Evolutionary conservation across 2,797 vertebrate genomes (phyloP).

Genomic region (Labeo calbasu): DNA sequence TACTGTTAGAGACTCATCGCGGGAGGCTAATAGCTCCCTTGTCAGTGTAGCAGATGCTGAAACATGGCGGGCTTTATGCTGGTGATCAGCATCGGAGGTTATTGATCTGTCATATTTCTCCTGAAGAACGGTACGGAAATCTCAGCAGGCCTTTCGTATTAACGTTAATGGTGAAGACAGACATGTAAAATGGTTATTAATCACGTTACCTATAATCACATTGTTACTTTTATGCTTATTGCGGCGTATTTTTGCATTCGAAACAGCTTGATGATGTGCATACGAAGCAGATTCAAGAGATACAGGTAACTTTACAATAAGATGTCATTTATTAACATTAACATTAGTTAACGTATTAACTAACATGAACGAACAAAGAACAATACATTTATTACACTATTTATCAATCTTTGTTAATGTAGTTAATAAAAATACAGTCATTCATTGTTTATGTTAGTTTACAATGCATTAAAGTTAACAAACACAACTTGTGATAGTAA

Average conservation of each 20-base stretch:
- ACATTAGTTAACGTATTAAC: too few relatives aligned
- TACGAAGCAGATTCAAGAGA: not conserved
- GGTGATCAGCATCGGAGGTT: constrained; percentile 22
- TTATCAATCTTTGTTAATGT: too few relatives aligned
- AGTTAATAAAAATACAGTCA: too few relatives aligned
- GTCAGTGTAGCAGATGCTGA: constrained; percentile 32
- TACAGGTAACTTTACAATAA: too few relatives aligned
- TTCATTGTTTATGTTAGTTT: too few relatives aligned
- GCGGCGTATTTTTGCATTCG: not conserved
- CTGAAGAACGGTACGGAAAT: constrained; percentile 10
- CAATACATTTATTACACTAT: too few relatives aligned
- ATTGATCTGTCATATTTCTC: constrained; percentile 36
- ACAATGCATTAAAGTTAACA: too few relatives aligned
- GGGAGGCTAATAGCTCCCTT: constrained; percentile 33
- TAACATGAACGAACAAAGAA: too few relatives aligned
- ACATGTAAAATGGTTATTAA: not conserved
- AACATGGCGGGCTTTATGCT: constrained; percentile 20
- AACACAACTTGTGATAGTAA: too few relatives aligned
- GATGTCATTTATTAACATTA: too few relatives aligned
- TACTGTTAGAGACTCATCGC: constrained; percentile 41
- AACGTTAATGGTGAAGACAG: not conserved
- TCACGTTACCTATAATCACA: not conserved
- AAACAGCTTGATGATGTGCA: not conserved
- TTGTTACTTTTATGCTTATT: not conserved
- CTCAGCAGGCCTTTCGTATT: not conserved